phyloP scores from a whole-genome alignment of 2,888 invertebrate species.

The Calameuta filiformis region DNA sequence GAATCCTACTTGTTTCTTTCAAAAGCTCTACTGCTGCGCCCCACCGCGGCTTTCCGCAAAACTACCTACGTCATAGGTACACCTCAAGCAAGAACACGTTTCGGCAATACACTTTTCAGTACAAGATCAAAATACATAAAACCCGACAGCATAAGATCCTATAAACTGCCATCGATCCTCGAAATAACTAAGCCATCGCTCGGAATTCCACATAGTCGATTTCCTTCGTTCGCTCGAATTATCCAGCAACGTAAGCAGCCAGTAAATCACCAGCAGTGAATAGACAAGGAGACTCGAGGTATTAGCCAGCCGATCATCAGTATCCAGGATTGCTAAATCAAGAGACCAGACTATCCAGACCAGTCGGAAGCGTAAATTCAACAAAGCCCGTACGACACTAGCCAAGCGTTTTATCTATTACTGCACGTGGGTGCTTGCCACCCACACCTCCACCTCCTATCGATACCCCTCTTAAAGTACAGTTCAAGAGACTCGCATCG shows the following conservation, averaged over 20 bases:
- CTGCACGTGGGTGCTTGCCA: background rate
- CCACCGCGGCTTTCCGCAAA: background rate
- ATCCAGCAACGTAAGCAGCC: background rate
- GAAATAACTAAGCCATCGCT: background rate
- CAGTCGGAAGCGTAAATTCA: constrained; percentile 32
- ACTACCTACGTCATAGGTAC: background rate
- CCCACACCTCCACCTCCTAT: background rate
- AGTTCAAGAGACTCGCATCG: background rate
- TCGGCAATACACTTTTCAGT: background rate
- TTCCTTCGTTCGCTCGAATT: background rate
- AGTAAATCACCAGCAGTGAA: background rate
- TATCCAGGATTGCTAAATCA: background rate
- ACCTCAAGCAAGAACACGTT: background rate
- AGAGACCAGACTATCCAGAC: constrained; percentile 6
- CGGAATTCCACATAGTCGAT: background rate
- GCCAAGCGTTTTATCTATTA: constrained; percentile 17
- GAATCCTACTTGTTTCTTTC: too few species aligned
- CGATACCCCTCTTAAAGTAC: background rate
- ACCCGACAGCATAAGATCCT: background rate
- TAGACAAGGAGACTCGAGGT: background rate
- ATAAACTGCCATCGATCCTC: background rate
- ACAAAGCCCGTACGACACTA: constrained; percentile 34
- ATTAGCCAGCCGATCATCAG: background rate
- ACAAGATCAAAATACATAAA: background rate
- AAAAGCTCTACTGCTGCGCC: background rate